Evolutionary conservation across 2,888 invertebrate genomes (phyloP).

Genomic region (Drosophila prolongata): DNA sequence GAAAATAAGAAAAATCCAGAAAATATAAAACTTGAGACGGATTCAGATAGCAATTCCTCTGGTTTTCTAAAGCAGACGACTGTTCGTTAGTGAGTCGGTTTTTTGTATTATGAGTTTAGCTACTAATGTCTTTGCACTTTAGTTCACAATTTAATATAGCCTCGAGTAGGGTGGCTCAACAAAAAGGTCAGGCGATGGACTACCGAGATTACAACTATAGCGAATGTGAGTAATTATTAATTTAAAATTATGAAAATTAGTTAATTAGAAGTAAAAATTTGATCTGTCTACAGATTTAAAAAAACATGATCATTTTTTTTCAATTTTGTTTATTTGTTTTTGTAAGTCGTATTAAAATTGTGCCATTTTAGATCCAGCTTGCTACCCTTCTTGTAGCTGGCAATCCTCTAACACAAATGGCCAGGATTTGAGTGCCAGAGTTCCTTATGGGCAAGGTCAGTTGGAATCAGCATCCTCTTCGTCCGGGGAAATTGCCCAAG

Average conservation of each 20-base stretch:
- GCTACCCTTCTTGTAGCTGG: neutral
- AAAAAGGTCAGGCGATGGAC: constrained; percentile 2
- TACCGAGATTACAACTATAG: constrained; percentile 7
- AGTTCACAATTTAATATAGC: constrained; percentile 25
- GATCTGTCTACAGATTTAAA: no score
- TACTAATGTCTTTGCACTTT: neutral
- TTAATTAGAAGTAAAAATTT: no score
- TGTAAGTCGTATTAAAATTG: no score
- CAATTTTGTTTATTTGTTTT: no score
- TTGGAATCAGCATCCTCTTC: neutral
- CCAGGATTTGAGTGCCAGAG: neutral
- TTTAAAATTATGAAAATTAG: neutral
- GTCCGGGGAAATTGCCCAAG: constrained; percentile 1
- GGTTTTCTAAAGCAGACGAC: constrained; percentile 13
- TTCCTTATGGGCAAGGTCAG: neutral
- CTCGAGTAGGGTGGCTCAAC: constrained; percentile 3
- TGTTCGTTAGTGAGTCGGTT: constrained; percentile 33
- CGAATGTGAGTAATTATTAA: constrained; percentile 23
- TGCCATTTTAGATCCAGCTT: neutral
- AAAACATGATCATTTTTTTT: no score
- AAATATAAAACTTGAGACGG: neutral
- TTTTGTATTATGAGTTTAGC: neutral
- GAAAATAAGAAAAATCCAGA: neutral
- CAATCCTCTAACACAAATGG: neutral
- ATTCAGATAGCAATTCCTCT: constrained; percentile 2